Conservation (phyloP, 2,888 invertebrate species). For the Apamea crenata region DNA sequence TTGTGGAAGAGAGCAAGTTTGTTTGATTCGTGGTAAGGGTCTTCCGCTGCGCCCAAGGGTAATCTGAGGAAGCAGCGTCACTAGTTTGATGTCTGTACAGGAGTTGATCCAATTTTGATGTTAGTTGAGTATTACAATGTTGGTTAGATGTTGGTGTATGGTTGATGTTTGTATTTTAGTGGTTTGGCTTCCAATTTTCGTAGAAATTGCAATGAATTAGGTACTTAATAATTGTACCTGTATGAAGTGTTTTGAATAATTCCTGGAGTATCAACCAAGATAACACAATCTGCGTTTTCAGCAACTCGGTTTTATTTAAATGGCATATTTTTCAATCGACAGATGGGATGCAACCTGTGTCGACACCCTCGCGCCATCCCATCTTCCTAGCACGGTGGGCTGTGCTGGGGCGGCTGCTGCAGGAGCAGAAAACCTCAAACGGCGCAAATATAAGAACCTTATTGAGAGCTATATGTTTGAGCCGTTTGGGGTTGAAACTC, state of each 20-base stretch:
- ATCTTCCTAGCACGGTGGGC: too few species aligned
- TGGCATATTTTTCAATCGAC: too few species aligned
- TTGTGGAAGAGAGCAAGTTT: constrained; percentile 64
- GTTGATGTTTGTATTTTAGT: constrained; percentile 8
- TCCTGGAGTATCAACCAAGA: neutral
- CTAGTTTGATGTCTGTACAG: constrained; percentile 1
- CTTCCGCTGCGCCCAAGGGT: constrained; percentile 62
- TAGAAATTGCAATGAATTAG: neutral
- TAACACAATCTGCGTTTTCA: neutral
- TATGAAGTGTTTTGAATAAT: neutral
- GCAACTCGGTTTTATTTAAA: neutral
- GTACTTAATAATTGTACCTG: neutral
- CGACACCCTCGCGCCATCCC: too few species aligned
- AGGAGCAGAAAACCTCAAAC: too few species aligned
- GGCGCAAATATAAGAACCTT: too few species aligned
- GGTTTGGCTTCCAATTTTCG: neutral
- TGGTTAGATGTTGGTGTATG: constrained; percentile 21
- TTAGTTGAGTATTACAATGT: constrained; percentile 28
- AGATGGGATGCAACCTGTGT: too few species aligned
- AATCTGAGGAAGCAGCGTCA: constrained; percentile 34
- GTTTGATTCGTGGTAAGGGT: constrained; percentile 70
- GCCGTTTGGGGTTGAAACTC: too few species aligned
- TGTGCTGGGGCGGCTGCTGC: too few species aligned
- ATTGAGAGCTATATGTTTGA: too few species aligned
- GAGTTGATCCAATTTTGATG: constrained; percentile 44